Evolutionary conservation across 2,888 invertebrate genomes (phyloP), one percentile per base, ranked within the genome.

Genomic region (Microplitis deprimator): DNA sequence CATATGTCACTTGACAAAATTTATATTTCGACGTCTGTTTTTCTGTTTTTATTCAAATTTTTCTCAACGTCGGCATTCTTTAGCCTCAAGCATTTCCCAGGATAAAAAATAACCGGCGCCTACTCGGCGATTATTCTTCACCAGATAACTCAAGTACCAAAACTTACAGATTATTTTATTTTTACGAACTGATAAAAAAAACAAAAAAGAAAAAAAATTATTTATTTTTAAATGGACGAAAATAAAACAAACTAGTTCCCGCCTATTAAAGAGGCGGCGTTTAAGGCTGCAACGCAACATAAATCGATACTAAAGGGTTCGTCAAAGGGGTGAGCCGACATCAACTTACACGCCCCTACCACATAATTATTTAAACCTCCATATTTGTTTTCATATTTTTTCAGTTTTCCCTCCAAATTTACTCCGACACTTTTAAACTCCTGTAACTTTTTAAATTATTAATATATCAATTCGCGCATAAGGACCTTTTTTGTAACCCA

Each of bases 21-120:
- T 13, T 13, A 50, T 13, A 50, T 50, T 50, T 29, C 8, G 13
- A 50, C 50, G 50, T 60, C 59, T 60, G 7, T 50, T 20, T n/a
- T 70, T 29, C 50, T 50, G 13, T 68, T 68, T 68, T 41, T 41
- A 13, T 39, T 41, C 13, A 50, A 50, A 8, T 50, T 50, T 50
- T 50, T 13, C 50, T 4, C 8, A 7, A 50, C 4, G 13, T 50
- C 50, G 50, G 50, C 50, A 13, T 50, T 50, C 50, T 50, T 13
- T 4, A 13, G 13, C 29, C 4, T 29, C 5, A 13, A 50, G 13
- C 4, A 50, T 50, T 50, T 50, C 50, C 50, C 50, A 50, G 50
- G 1, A 8, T 50, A 8, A 13, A 50, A 50, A 50, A 50, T 50
- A 50, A 50, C 50, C 13, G 50, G 50, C 50, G 50, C 50, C 50